Conservation (phyloP, 2,797 vertebrate genomes). For the Gallinago solitaria region DNA sequence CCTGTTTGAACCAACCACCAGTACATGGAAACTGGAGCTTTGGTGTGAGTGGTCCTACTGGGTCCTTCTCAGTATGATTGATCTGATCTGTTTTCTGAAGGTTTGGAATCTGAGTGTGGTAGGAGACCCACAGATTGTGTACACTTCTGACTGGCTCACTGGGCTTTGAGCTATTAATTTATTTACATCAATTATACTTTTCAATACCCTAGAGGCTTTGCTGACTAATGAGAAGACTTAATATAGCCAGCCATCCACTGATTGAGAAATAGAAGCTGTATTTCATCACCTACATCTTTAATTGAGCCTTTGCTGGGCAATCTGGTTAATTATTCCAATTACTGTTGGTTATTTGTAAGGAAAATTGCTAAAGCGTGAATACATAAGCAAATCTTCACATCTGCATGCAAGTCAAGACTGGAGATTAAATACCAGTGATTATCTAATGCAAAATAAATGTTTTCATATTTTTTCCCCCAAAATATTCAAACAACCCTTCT, state of each 20-base stretch:
- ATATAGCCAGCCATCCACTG: constrained; percentile 30
- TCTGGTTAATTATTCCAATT: constrained; percentile 60
- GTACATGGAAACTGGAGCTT: neutral
- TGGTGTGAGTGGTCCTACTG: neutral
- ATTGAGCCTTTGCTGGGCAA: constrained; percentile 43
- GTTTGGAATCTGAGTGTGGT: neutral
- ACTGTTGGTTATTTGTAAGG: constrained; percentile 56
- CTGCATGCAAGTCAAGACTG: constrained; percentile 51
- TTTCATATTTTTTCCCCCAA: neutral
- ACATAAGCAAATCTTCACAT: constrained; percentile 50
- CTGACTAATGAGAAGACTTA: constrained; percentile 49
- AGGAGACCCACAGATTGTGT: neutral
- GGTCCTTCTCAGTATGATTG: neutral
- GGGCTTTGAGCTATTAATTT: constrained; percentile 44
- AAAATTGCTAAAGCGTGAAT: constrained; percentile 50
- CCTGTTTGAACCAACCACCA: neutral
- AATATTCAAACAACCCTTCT: neutral
- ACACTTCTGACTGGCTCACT: neutral
- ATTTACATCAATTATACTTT: constrained; percentile 30
- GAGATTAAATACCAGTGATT: constrained; percentile 39
- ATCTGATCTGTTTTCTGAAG: neutral
- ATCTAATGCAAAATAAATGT: constrained; percentile 12
- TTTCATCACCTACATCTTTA: constrained; percentile 42
- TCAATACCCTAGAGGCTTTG: constrained; percentile 56
- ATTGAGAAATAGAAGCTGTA: constrained; percentile 40